Evolutionary conservation across 23 tunicate species (phyloP), one percentile per base, ranked within the genome.

Genomic region (Trididemnum miniatum): DNA sequence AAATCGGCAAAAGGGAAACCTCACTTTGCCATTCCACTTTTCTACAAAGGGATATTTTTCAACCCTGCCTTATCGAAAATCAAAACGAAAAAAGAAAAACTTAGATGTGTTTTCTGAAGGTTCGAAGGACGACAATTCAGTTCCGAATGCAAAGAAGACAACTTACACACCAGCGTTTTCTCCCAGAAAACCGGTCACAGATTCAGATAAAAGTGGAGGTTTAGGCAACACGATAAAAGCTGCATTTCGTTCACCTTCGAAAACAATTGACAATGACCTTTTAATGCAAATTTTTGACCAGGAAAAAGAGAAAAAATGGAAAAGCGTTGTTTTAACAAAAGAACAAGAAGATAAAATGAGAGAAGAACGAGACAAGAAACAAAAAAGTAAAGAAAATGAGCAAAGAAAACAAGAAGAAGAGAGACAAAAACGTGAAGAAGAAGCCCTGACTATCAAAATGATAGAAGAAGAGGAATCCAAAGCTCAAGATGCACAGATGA

Each of bases 391-490:
- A 7, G 87, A 71, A 62, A 31, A 83, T 26, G 31, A 73, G 34
- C 37, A 35, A 38, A 60, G 40, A 0, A 51, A 83, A 73, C n/a
- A 83, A 35, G 81, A 62, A 12, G 73, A 71, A 59, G 67, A 59
- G 29, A 31, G 25, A 37, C 36, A 29, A 59, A 62, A 60, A 26
- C 33, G 20, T 2, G 74, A 59, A 59, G 25, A 26, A 31, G 39
- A 59, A 26, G 66, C 59, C 26, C 35, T 30, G 27, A 29, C 23
- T 2, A 82, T 34, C 4, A 39, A 49, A 59, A 67, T 33, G 65
- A 44, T 49, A 32, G 82, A 77, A 54, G 67, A 77, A 52, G 82
- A 22, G 27, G 82, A 77, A 54, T 5, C 35, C 28, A 54, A 82
- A 82, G 51, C 25, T 25, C 59, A 82, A 71, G 35, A 82, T 44